Percentiles rank a stretch among this genome's conserved stretches.
Conservation (phyloP, 1,140 invertebrate species). For the Trachelipus rathkii region DNA sequence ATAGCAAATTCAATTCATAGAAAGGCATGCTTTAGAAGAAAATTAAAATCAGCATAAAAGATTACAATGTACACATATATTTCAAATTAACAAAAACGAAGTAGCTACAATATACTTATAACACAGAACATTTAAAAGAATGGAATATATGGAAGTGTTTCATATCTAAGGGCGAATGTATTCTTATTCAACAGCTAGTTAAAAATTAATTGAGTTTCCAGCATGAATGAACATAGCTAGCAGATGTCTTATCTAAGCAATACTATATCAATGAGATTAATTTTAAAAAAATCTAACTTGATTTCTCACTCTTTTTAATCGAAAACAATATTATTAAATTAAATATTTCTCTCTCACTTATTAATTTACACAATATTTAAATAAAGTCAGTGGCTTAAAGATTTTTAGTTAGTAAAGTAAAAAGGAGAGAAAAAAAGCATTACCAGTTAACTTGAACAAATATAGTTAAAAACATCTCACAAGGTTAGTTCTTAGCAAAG, state of each 20-base stretch:
- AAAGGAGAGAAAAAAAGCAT: too few relatives aligned
- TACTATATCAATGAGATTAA: background rate
- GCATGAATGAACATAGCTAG: slow-evolving; percentile 1
- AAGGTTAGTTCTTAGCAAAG: background rate
- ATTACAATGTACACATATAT: background rate
- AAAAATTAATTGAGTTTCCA: background rate
- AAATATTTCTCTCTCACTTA: background rate
- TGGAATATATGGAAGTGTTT: background rate
- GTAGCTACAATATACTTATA: slow-evolving; percentile 11
- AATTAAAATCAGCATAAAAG: background rate
- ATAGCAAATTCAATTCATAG: background rate
- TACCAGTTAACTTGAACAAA: too few relatives aligned
- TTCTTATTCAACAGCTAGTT: background rate
- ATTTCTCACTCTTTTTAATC: too few relatives aligned
- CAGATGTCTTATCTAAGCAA: background rate
- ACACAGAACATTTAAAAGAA: background rate
- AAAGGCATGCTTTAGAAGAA: background rate
- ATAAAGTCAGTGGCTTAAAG: background rate
- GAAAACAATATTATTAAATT: background rate
- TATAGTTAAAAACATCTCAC: background rate
- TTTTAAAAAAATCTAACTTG: background rate
- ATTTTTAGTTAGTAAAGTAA: background rate
- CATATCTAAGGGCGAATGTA: background rate
- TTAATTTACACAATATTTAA: background rate
- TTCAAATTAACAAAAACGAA: slow-evolving; percentile 8